Conservation (phyloP, 1,140 invertebrate genomes). For the Lepidurus apus region DNA sequence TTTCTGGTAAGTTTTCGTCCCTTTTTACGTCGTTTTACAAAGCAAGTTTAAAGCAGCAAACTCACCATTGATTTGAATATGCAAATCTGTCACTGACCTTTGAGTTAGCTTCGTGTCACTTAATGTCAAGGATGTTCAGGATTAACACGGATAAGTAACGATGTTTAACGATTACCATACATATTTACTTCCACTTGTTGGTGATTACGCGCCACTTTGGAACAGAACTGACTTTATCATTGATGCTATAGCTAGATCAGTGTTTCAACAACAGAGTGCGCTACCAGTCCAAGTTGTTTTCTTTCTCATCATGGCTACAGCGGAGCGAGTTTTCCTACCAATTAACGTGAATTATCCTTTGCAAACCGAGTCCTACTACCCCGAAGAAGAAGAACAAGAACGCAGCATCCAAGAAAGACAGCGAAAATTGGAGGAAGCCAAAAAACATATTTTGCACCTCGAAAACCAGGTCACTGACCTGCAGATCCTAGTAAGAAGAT, state of each 20-base stretch:
- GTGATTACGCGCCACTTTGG: no score
- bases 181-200: no score
- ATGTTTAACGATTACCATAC: no score
- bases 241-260: background rate
- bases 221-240: background rate
- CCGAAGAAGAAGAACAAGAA: slow-evolving; percentile 17
- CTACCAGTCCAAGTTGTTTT: slow-evolving; percentile 1
- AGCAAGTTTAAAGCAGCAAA: no score
- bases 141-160: no score
- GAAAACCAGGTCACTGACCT: slow-evolving; percentile 31
- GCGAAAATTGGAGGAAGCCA: slow-evolving; percentile 31
- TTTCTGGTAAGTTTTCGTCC: background rate
- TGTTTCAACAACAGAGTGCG: background rate
- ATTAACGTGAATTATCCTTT: background rate
- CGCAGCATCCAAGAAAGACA: slow-evolving; percentile 23
- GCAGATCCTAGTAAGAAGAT: slow-evolving; percentile 30
- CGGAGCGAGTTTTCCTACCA: background rate
- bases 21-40: no score
- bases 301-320: slow-evolving; percentile 12
- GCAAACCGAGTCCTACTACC: background rate
- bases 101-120: no score
- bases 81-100: no score
- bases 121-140: no score
- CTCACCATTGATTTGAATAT: no score
- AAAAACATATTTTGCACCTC: slow-evolving; percentile 31